These are phyloP conservation scores for Onychomys torridus DNA, from an alignment of 2,797 vertebrate species.

Conservation along the genomic window DNA sequence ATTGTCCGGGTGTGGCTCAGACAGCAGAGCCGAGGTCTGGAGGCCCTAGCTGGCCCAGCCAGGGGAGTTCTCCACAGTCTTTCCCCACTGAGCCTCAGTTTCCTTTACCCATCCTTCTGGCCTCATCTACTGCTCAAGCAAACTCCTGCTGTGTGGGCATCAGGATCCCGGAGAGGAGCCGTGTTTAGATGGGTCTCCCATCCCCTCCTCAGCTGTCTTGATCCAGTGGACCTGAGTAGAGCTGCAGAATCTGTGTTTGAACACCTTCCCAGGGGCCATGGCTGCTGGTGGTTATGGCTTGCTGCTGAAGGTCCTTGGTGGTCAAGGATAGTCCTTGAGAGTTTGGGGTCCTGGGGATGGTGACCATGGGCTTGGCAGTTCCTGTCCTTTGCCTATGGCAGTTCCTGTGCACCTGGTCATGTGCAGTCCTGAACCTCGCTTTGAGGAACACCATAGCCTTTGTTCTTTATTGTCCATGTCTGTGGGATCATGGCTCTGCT, in stretches of 20 bases:
- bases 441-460: not conserved
- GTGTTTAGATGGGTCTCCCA: not conserved
- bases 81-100: not conserved
- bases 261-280: accelerated
- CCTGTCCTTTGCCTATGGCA: not conserved
- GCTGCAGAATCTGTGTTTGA: not conserved
- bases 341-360: accelerated
- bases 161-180: not conserved
- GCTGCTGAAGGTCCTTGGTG: not conserved
- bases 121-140: not conserved
- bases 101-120: not conserved
- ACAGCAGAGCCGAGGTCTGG: not conserved
- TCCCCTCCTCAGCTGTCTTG: accelerated
- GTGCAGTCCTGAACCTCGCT: not conserved
- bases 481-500: not conserved
- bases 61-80: not conserved
- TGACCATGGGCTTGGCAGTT: not conserved
- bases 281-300: not conserved
- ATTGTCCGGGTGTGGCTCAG: not conserved
- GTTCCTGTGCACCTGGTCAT: no score
- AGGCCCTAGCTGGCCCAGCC: not conserved
- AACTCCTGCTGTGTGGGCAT: not conserved
- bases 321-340: not conserved
- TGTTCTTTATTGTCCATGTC: no score
- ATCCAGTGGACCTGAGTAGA: not conserved